These are phyloP conservation scores for Nibea coibor DNA, from an alignment of 2,113 vertebrate species.

Conservation along the genomic window DNA sequence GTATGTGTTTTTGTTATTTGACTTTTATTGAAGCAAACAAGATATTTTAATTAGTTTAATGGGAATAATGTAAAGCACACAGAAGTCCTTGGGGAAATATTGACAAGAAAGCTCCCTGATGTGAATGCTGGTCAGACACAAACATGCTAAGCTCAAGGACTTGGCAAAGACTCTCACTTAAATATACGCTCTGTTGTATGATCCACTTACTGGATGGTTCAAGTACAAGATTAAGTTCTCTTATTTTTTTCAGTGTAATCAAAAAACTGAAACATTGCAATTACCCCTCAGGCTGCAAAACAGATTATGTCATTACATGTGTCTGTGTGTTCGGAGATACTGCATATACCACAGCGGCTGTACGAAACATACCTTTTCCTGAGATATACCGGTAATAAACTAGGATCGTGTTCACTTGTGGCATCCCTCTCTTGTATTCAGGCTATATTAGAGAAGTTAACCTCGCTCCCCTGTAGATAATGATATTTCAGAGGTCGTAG, in stretches of 20 bases:
- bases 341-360: slow-evolving; percentile 11
- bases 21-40: not conserved
- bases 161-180: slow-evolving; percentile 9
- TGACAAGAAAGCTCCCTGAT: slow-evolving; percentile 13
- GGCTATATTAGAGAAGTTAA: slow-evolving; percentile 81
- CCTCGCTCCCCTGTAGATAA: slow-evolving; percentile 80
- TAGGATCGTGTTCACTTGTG: slow-evolving; percentile 62
- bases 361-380: slow-evolving; percentile 23
- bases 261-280: slow-evolving; percentile 52
- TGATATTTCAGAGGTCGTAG: slow-evolving; percentile 81
- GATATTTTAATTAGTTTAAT: not conserved
- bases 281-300: slow-evolving; percentile 44
- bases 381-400: slow-evolving; percentile 68
- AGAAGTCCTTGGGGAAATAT: slow-evolving; percentile 24
- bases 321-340: slow-evolving; percentile 47
- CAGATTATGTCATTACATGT: slow-evolving; percentile 57
- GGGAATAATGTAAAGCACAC: slow-evolving; percentile 8
- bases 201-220: slow-evolving; percentile 30
- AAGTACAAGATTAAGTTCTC: slow-evolving; percentile 38
- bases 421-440: slow-evolving; percentile 71
- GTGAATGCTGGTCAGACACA: slow-evolving; percentile 10
- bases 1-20: not conserved
- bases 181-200: not conserved
- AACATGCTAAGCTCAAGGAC: slow-evolving; percentile 22
- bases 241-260: slow-evolving; percentile 26